Evolutionary conservation across 2,113 vertebrate genomes (phyloP), one percentile per base, ranked within the genome.

Genomic region (Cebidichthys violaceus): DNA sequence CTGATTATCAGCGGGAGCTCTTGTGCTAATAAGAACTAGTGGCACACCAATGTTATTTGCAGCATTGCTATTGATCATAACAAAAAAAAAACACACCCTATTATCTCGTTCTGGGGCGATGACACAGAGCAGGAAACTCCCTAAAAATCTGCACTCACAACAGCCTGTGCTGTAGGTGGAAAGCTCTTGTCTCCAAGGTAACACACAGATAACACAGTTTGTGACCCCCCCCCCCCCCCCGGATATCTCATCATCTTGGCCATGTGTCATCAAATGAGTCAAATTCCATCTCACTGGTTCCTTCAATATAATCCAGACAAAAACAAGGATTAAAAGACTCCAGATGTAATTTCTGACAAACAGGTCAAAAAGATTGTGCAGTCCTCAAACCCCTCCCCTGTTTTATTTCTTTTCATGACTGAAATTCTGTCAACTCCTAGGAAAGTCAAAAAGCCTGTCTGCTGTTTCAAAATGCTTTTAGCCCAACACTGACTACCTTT

Each of bases 391-490:
- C 47, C 18, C 17, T 13, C 41, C 27, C 6, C 22, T 33, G 6
- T 43, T 77, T 74, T 43, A 57, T 77, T 70, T 82, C 31, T 74
- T 81, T 75, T 61, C 33, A 50, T 52, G 20, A 22, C 13, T 24
- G 33, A 64, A 41, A 76, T 55, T 61, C 74, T 71, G 57, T 45
- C 27, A 55, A 77, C 71, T 82, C 52, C 9, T 35, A 14, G 59
- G 18, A 68, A 76, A 64, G 20, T 3, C 27, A 33, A 88, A 57
- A 73, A 67, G 55, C 45, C 43, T 13, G 24, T 45, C 29, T 79
- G 9, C 61, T 50, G 54, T 70, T 52, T 79, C 29, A 37, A 22
- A 81, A 81, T 55, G 66, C 81, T 84, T 76, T 75, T 45, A 88
- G 50, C n/a, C 33, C 29, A 6, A 62, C 27, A 60, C 9, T 29